Conservation (phyloP, 2,888 invertebrate genomes). For the Bembecia ichneumoniformis region DNA sequence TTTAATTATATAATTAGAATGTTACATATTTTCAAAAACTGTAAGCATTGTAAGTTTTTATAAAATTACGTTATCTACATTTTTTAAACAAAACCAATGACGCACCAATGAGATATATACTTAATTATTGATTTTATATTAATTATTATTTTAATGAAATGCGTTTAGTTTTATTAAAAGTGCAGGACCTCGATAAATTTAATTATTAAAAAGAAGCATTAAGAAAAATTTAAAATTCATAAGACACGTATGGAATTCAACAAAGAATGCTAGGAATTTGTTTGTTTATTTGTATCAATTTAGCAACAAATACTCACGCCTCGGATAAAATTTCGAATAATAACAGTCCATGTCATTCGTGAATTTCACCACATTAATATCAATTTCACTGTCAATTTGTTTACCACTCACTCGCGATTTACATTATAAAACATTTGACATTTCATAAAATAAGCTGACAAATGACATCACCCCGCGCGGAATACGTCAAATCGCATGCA, state of each 20-base stretch:
- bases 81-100: too few species aligned
- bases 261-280: conserved; percentile 56
- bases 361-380: conserved; percentile 56
- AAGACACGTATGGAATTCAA: conserved; percentile 37
- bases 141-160: too few species aligned
- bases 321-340: conserved; percentile 69
- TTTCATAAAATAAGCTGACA: conserved; percentile 69
- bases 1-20: too few species aligned
- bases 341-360: conserved; percentile 69
- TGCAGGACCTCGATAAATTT: too few species aligned
- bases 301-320: conserved; percentile 64
- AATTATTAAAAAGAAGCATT: neutral
- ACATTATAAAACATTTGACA: conserved; percentile 64
- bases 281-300: conserved; percentile 56
- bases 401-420: conserved; percentile 65
- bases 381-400: conserved; percentile 63
- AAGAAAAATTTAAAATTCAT: neutral
- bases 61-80: too few species aligned
- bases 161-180: neutral
- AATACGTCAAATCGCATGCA: conserved; percentile 73
- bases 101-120: too few species aligned
- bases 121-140: too few species aligned
- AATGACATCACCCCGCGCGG: conserved; percentile 69
- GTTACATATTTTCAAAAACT: too few species aligned
- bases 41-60: too few species aligned